Evolutionary conservation across 1,140 invertebrate genomes (phyloP), one percentile per base, ranked within the genome.

Genomic region (Nasonia longicornis): DNA sequence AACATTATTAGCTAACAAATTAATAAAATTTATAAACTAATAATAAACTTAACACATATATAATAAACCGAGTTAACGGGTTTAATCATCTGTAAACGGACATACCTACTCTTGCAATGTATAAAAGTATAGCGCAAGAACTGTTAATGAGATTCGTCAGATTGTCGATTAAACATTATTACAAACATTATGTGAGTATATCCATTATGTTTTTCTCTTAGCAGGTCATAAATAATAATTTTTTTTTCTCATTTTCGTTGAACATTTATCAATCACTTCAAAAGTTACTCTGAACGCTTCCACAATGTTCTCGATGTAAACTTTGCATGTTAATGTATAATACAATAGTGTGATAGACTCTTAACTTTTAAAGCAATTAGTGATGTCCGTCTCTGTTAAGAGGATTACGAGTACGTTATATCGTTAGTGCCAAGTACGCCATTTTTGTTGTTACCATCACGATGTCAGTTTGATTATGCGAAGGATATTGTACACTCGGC

Each of bases 11-110:
- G 38, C 70, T 78, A 82, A 77, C 48, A 77, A 77, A 82, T 81
- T 71, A 77, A 81, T 78, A 82, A 78, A 82, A 74, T 82, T 70
- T 82, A 82, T 78, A 73, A 67, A 73, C 80, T 77, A 82, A 78
- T 77, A 82, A 78, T 64, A 77, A 77, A 77, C 80, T 82, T 74
- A 82, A 82, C 76, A 58, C 20, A 42, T 26, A 26, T 26, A 26
- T 35, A 35, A 35, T 48, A 73, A 26, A 82, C 58, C 29, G 70
- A 71, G 48, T 71, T 70, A 76, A 81, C 64, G 48, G 29, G 45
- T 81, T 81, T 75, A 6, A 69, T 67, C 63, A 45, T 52, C 52
- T 77, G 35, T 72, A 81, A 72, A 70, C 79, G 20, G 26, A n/a
- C 52, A 74, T 78, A 72, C 20, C 38, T 78, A 78, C 22, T 77